Evolutionary conservation across 2,113 vertebrate species (phyloP).

Genomic region (Stictonetta naevosa): DNA sequence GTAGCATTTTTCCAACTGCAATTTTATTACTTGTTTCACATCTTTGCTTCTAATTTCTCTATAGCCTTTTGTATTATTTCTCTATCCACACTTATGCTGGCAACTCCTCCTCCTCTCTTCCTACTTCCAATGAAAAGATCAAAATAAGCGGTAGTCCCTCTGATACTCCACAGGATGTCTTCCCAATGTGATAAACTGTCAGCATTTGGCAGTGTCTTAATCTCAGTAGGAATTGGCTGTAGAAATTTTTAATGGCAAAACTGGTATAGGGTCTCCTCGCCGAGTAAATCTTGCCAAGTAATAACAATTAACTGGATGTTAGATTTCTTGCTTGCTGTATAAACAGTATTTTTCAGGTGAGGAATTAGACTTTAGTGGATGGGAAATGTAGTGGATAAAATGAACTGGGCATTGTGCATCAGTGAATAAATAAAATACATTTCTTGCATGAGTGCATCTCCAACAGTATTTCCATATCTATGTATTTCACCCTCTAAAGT

Average conservation of each 20-base stretch:
- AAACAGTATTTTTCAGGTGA: not conserved
- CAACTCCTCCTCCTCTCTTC: not conserved
- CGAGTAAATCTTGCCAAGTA: not conserved
- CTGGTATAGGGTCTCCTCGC: not conserved
- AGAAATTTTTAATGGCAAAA: not conserved
- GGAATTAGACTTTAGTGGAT: not conserved
- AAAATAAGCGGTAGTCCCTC: not conserved
- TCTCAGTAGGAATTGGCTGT: not conserved
- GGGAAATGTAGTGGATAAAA: not conserved
- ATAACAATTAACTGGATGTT: not conserved
- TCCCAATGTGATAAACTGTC: not conserved
- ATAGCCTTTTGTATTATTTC: not conserved
- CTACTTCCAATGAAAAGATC: not conserved
- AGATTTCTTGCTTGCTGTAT: not conserved
- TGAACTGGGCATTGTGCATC: not conserved
- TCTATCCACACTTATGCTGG: not conserved
- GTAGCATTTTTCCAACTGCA: not conserved
- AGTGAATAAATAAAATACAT: slow-evolving; percentile 6
- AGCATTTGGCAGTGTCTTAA: not conserved
- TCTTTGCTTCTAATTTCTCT: not conserved
- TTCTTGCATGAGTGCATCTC: not conserved
- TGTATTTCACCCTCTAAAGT: not conserved
- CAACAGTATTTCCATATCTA: not conserved
- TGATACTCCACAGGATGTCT: not conserved
- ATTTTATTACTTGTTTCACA: not conserved